phyloP scores from a whole-genome alignment of 1,140 invertebrate genomes.

The Stegodyphus mimosarum region DNA sequence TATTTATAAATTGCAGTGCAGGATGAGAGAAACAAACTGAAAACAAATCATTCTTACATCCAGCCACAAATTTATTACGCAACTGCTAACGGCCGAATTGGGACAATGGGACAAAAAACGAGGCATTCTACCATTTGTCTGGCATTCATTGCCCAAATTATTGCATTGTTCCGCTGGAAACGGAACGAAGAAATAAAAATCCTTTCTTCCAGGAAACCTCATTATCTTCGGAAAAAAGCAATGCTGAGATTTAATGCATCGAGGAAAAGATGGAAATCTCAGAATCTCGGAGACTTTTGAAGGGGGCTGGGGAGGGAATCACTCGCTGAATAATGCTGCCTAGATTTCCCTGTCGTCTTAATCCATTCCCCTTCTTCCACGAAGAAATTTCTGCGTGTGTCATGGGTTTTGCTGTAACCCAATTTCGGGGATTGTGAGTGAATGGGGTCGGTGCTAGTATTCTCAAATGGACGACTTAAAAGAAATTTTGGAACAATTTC shows the following conservation, averaged over 20 bases:
- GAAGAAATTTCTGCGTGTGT: slow-evolving; percentile 6
- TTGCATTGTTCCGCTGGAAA: slow-evolving; percentile 11
- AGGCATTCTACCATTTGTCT: slow-evolving; percentile 2
- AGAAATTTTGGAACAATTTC: too few species aligned
- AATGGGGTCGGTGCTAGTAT: not conserved
- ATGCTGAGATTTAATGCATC: too few species aligned
- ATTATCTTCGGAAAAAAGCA: slow-evolving; percentile 2
- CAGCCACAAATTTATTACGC: slow-evolving; percentile 3
- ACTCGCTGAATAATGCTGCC: slow-evolving; percentile 5
- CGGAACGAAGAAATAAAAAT: slow-evolving; percentile 17
- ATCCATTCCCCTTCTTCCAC: slow-evolving; percentile 2
- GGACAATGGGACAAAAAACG: slow-evolving; percentile 1
- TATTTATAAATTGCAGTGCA: not conserved
- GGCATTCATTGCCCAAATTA: slow-evolving; percentile 40
- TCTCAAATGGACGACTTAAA: too few species aligned
- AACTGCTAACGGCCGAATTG: not conserved
- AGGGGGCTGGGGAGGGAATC: not conserved
- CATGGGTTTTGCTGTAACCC: slow-evolving; percentile 10
- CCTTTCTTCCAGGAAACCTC: slow-evolving; percentile 29
- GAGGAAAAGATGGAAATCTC: too few species aligned
- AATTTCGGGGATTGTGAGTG: slow-evolving; percentile 14
- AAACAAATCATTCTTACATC: too few species aligned
- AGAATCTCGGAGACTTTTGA: not conserved
- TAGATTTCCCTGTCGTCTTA: not conserved
- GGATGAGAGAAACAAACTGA: too few species aligned